A percentile compares a stretch with the other conserved stretches of the same genome.
Evolutionary conservation across 2,888 invertebrate species (phyloP).

Genomic region (Busseola fusca): DNA sequence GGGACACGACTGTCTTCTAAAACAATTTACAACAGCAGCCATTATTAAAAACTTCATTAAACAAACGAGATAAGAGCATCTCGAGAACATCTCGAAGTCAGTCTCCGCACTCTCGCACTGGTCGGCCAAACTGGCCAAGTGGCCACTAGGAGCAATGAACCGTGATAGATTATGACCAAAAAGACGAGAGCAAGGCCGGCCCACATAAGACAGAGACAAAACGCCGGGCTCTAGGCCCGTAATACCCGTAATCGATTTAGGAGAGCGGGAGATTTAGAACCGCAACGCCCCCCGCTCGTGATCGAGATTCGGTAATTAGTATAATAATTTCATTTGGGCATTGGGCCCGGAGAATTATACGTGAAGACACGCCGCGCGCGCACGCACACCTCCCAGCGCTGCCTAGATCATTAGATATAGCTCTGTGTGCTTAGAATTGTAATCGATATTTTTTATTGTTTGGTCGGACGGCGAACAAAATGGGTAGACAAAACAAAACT

Average conservation of each 20-base stretch:
- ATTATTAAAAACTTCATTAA: conserved; percentile 66
- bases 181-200: conserved; percentile 81
- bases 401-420: conserved; percentile 56
- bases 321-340: conserved; percentile 85
- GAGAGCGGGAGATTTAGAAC: conserved; percentile 82
- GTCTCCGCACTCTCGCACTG: conserved; percentile 49
- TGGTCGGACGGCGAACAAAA: conserved; percentile 61
- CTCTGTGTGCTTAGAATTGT: conserved; percentile 63
- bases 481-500: conserved; percentile 75
- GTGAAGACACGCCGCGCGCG: conserved; percentile 73
- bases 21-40: conserved; percentile 62
- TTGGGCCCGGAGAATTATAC: conserved; percentile 77
- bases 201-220: conserved; percentile 86
- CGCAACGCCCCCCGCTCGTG: conserved; percentile 81
- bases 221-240: conserved; percentile 80
- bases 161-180: conserved; percentile 82
- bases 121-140: conserved; percentile 70
- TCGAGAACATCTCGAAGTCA: conserved; percentile 53
- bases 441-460: conserved; percentile 62
- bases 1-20: conserved; percentile 63
- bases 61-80: conserved; percentile 64
- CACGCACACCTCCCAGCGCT: conserved; percentile 58
- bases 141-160: conserved; percentile 83
- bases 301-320: conserved; percentile 86
- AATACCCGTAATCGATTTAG: conserved; percentile 86